Evolutionary conservation across 2,797 vertebrate species (phyloP).

Genomic region (Hippoglossus hippoglossus): DNA sequence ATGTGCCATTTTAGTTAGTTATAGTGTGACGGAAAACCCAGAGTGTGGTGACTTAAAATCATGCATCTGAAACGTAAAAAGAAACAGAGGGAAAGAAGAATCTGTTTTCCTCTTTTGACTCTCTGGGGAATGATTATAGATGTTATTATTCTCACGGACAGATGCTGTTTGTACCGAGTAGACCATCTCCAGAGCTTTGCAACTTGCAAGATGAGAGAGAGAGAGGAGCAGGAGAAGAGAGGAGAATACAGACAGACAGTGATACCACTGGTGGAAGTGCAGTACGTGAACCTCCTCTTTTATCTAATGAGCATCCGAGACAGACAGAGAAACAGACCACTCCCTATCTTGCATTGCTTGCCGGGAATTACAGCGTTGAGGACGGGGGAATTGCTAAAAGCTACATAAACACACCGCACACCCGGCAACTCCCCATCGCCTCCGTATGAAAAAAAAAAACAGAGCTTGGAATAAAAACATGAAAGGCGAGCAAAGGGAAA

Average conservation of each 20-base stretch:
- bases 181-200: slow-evolving; percentile 70
- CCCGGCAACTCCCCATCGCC: slow-evolving; percentile 15
- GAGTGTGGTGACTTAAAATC: slow-evolving; percentile 20
- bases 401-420: slow-evolving; percentile 5
- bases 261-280: slow-evolving; percentile 23
- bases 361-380: slow-evolving; percentile 30
- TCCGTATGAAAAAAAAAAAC: slow-evolving; percentile 39
- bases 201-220: slow-evolving; percentile 39
- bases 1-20: not conserved
- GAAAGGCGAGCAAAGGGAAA: slow-evolving; percentile 38
- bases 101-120: slow-evolving; percentile 32
- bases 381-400: too few relatives aligned
- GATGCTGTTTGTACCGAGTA: slow-evolving; percentile 73
- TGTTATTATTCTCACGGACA: slow-evolving; percentile 73
- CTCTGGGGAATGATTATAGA: slow-evolving; percentile 71
- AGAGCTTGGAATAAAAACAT: slow-evolving; percentile 41
- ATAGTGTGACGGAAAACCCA: slow-evolving; percentile 21
- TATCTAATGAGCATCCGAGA: slow-evolving; percentile 51
- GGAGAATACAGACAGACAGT: slow-evolving; percentile 26
- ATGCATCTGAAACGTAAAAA: slow-evolving; percentile 25
- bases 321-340: slow-evolving; percentile 29
- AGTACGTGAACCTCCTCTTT: slow-evolving; percentile 36
- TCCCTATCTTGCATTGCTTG: slow-evolving; percentile 31
- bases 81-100: slow-evolving; percentile 5
- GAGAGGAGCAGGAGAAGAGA: slow-evolving; percentile 31